Evolutionary conservation across 2,113 vertebrate species (phyloP), one percentile per base, ranked within the genome.

Genomic region (Speoplatyrhinus poulsoni): DNA sequence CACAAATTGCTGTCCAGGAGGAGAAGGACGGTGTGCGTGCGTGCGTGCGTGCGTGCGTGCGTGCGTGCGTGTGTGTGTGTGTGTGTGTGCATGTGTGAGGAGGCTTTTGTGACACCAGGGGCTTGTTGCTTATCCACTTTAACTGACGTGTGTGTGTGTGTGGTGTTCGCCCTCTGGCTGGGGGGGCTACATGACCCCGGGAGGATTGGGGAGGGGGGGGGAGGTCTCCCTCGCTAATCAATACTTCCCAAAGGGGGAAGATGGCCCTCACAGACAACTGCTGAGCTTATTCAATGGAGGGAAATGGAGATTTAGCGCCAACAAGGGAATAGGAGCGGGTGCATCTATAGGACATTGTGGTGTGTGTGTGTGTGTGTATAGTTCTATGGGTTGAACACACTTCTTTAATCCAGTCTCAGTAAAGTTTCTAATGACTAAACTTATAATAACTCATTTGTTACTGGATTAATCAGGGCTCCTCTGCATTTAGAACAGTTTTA

Each of bases 241-340:
- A 94, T 98, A 92, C 89, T 88, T 91, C 93, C 91, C 90, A 93
- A 93, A 96, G 94, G 95, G 26, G 94, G 92, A 95, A 95, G 94
- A 94, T 93, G 92, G 94, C 89, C 93, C 89, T 90, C 83, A 82
- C 87, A 89, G 92, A 87, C 89, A 70, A 88, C 91, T 88, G 89
- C 92, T 94, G 89, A 84, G 89, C 77, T 75, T 52, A 75, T 90
- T 95, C 91, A 91, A 87, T 93, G 89, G 64, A 63, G 67, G 79
- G 68, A 84, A 85, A 84, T 77, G 73, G 80, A 48, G 75, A 69
- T n/a, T 17, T 90, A 85, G 86, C 73, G 79, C 82, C 70, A 89
- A 86, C 77, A 50, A 78, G 83, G 76, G 78, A 74, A 81, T 78
- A 79, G 66, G 67, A 70, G 72, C 74, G 60, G 77, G 77, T 53